phyloP scores from a whole-genome alignment of 2,888 invertebrate species.

The Melanophora roralis region DNA sequence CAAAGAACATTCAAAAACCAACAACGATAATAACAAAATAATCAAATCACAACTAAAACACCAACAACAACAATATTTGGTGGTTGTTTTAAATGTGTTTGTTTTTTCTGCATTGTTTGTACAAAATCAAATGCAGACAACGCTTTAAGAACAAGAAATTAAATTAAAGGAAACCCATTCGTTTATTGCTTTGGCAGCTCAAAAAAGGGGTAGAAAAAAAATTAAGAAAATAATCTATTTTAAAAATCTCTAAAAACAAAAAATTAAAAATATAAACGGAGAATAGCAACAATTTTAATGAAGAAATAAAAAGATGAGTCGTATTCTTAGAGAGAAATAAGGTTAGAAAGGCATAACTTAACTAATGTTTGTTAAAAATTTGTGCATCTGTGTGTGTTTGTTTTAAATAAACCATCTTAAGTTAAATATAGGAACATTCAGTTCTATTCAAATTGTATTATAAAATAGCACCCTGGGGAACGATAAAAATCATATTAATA shows the following conservation, averaged over 20 bases:
- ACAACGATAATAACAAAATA: conserved; percentile 34
- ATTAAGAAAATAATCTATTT: conserved; percentile 69
- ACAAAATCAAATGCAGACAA: conserved; percentile 42
- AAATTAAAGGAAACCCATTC: not conserved
- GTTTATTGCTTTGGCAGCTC: not conserved
- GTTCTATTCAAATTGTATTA: conserved; percentile 68
- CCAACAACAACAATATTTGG: conserved; percentile 17
- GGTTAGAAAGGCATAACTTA: not conserved
- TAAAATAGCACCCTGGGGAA: conserved; percentile 75
- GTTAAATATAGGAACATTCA: conserved; percentile 64
- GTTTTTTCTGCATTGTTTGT: not conserved
- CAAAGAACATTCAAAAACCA: not conserved
- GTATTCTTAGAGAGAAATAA: conserved; percentile 63
- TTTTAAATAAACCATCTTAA: conserved; percentile 38
- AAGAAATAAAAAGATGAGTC: conserved; percentile 73
- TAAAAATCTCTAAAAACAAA: conserved; percentile 69
- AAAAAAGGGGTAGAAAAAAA: conserved; percentile 51
- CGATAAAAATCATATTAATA: conserved; percentile 77
- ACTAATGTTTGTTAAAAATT: conserved; percentile 27
- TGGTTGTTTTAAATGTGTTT: conserved; percentile 46
- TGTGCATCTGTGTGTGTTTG: conserved; percentile 28
- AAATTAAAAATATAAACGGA: not conserved
- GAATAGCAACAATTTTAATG: conserved; percentile 67
- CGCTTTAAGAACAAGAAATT: conserved; percentile 44
- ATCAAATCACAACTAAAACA: conserved; percentile 24